Conservation (phyloP, 2,113 vertebrate species). For the Gymnogyps californianus region DNA sequence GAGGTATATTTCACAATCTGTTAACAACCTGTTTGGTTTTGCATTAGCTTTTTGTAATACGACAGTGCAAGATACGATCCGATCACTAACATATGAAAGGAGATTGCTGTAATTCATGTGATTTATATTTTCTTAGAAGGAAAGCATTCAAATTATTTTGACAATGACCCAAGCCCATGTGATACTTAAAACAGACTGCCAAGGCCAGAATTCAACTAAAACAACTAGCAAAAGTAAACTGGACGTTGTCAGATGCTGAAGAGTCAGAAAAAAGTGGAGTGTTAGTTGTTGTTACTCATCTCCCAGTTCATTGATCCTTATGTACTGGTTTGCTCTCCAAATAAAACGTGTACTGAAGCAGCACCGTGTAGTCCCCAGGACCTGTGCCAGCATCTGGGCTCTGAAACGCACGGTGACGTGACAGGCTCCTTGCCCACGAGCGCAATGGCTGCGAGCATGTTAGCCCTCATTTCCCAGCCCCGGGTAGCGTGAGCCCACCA, state of each 20-base stretch:
- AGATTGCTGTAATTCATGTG: background rate
- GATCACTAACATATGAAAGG: background rate
- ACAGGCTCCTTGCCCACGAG: background rate
- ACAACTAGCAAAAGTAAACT: constrained; percentile 51
- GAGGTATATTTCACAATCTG: background rate
- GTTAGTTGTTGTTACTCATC: background rate
- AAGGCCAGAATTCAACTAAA: constrained; percentile 73
- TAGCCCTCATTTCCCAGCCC: background rate
- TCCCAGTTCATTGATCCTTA: background rate
- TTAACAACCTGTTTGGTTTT: background rate
- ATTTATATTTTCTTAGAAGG: constrained; percentile 17
- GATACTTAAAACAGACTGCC: constrained; percentile 62
- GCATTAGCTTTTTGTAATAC: background rate
- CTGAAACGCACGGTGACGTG: fast-evolving
- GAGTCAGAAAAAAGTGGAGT: constrained; percentile 23
- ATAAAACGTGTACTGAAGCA: background rate
- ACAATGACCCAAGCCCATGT: constrained; percentile 56
- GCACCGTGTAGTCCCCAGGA: background rate
- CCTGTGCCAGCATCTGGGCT: background rate
- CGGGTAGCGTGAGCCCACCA: background rate
- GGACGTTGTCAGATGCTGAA: constrained; percentile 51
- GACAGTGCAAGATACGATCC: fast-evolving
- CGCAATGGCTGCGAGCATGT: background rate
- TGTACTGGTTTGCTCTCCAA: background rate
- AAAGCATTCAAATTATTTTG: constrained; percentile 48